These are phyloP conservation scores for Drosophila varians DNA, from an alignment of 1,140 invertebrate species.

Conservation along the genomic window DNA sequence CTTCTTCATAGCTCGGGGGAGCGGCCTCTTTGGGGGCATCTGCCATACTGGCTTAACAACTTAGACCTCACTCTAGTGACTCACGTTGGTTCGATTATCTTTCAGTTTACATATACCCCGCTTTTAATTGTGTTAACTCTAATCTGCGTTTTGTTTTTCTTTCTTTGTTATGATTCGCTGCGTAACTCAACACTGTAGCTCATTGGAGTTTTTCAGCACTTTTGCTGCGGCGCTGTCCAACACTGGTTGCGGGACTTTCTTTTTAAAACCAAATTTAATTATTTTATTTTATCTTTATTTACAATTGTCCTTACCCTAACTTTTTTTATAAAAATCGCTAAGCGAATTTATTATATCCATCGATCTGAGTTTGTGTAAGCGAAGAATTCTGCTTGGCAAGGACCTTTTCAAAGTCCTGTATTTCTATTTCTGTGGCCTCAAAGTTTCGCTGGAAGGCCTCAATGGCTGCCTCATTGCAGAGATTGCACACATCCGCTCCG, in stretches of 20 bases:
- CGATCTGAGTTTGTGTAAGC: constrained; percentile 82
- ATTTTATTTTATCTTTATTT: too few species aligned
- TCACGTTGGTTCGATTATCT: constrained; percentile 30
- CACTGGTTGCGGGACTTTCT: neutral
- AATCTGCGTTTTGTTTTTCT: neutral
- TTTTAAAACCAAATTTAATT: too few species aligned
- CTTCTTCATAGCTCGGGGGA: constrained; percentile 68
- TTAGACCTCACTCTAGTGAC: constrained; percentile 18
- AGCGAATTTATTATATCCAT: constrained; percentile 82
- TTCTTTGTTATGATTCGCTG: neutral
- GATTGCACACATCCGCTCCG: constrained; percentile 90
- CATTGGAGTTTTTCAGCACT: neutral
- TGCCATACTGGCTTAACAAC: constrained; percentile 35
- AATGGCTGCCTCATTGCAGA: constrained; percentile 90
- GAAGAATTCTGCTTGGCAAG: constrained; percentile 85
- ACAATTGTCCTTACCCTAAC: too few species aligned
- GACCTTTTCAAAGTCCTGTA: constrained; percentile 85
- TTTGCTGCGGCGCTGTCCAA: neutral
- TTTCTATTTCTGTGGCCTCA: constrained; percentile 80
- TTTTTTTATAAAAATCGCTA: neutral
- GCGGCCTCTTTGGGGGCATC: constrained; percentile 40
- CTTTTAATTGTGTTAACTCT: constrained; percentile 26
- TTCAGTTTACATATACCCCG: constrained; percentile 4
- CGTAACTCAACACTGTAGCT: neutral
- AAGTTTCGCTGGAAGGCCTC: constrained; percentile 86